Base-by-base conservation (phyloP, 2,113 vertebrate species). In the Columbina picui region DNA sequence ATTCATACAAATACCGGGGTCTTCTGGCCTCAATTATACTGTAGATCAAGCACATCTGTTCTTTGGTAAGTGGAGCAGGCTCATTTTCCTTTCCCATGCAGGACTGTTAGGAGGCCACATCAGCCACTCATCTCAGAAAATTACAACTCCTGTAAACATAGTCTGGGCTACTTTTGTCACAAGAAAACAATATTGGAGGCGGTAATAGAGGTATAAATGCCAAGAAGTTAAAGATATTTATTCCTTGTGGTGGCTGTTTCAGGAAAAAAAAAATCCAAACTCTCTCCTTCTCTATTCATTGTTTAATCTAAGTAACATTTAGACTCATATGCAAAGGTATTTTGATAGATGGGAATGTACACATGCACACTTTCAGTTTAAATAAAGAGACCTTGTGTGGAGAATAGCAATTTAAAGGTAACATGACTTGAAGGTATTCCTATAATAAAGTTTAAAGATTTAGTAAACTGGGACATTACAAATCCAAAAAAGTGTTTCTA, bases 41-140 rank as follows among this genome's bases (percentile, higher is more conserved):
- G 89, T 18, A 96, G 84, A 84, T 91, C 69, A 94, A 97, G 71
- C 88, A 98, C 97, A 96, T 90, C 80, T 93, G 60, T 96, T 98
- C 98, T 98, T 98, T 98, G 98, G 98, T 98, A 97, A 87, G 38
- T 93, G 93, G 83, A 93, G 87, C 50, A 91, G 86, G 60, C 90
- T 96, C 81, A 86, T 93, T 94, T 90, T 91, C 89, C 82, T 41
- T 95, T 94, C 79, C 89, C 97, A 90, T 47, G 91, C 69, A 97
- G 87, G 84, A 69, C 86, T 75, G 49, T 60, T 74, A 73, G 75
- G 68, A 96, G 84, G 84, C 63, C 34, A 3, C 13, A 69, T 61
- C 18, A 93, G 82, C 53, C 67, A 76, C 73, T 70, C 47, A 53
- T 49, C 63, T 95, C 64, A 78, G 85, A 84, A 92, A 93, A 90